Conservation (phyloP, 2,113 vertebrate species). For the Lates calcarifer region DNA sequence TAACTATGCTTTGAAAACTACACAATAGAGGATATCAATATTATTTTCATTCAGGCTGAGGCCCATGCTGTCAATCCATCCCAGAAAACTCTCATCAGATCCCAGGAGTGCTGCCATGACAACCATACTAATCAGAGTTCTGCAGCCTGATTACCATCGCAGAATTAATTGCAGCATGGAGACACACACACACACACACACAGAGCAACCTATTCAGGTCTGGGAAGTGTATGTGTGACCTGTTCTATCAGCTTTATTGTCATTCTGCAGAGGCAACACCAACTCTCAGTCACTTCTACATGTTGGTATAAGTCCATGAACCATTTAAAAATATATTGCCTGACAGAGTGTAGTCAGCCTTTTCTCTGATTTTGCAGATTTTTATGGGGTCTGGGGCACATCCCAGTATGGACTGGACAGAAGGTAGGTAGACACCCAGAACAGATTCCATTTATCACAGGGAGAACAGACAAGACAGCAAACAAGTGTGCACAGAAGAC, state of each 20-base stretch:
- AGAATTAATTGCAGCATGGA: constrained; percentile 62
- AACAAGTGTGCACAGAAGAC: background rate
- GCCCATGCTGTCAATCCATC: constrained; percentile 52
- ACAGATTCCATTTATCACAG: background rate
- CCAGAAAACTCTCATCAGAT: constrained; percentile 56
- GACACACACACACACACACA: constrained; percentile 17
- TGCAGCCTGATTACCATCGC: constrained; percentile 56
- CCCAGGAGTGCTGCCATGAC: constrained; percentile 55
- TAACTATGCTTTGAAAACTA: constrained; percentile 7
- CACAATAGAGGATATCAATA: background rate
- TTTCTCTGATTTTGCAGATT: no score
- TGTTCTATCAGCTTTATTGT: constrained; percentile 23
- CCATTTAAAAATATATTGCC: background rate
- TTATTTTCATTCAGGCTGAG: constrained; percentile 18
- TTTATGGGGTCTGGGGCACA: no score
- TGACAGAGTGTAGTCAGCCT: no score
- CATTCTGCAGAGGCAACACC: constrained; percentile 12
- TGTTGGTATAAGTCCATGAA: background rate
- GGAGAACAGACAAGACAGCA: background rate
- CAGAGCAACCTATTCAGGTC: constrained; percentile 9
- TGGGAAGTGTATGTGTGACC: constrained; percentile 24
- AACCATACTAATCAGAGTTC: constrained; percentile 62
- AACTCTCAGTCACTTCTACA: background rate
- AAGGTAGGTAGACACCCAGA: background rate
- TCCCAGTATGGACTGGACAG: background rate